Evolutionary conservation across 1,140 invertebrate species (phyloP).

Genomic region (Bombus fervidus): DNA sequence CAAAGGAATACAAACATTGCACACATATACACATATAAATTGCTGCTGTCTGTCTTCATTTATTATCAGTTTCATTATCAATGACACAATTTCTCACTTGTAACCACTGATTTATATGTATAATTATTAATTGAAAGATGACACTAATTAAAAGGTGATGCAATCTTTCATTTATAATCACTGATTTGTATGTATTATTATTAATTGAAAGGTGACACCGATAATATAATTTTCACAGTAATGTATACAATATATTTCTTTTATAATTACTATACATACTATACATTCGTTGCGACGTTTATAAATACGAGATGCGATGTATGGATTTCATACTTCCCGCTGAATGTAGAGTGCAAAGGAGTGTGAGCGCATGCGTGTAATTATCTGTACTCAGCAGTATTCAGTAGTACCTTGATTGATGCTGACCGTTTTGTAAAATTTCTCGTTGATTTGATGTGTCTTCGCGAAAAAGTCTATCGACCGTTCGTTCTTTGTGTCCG

Average conservation of each 20-base stretch:
- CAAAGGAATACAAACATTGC: constrained; percentile 7
- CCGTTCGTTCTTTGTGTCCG: neutral
- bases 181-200: neutral
- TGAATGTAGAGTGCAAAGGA: neutral
- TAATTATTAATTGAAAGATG: neutral
- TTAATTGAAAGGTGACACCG: neutral
- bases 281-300: neutral
- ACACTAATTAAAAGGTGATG: neutral
- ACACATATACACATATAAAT: neutral
- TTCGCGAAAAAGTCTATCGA: constrained; percentile 24
- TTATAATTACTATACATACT: neutral
- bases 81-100: neutral
- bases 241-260: neutral
- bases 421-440: constrained; percentile 6
- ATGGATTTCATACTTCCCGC: constrained; percentile 8
- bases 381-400: constrained; percentile 28
- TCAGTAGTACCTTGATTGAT: constrained; percentile 29
- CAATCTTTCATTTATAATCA: neutral
- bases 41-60: neutral
- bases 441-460: neutral
- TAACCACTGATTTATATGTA: neutral
- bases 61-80: neutral
- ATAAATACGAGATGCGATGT: neutral
- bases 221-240: neutral
- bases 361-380: constrained; percentile 6